Evolutionary conservation across 2,113 vertebrate species (phyloP).

Genomic region (Podarcis raffonei): DNA sequence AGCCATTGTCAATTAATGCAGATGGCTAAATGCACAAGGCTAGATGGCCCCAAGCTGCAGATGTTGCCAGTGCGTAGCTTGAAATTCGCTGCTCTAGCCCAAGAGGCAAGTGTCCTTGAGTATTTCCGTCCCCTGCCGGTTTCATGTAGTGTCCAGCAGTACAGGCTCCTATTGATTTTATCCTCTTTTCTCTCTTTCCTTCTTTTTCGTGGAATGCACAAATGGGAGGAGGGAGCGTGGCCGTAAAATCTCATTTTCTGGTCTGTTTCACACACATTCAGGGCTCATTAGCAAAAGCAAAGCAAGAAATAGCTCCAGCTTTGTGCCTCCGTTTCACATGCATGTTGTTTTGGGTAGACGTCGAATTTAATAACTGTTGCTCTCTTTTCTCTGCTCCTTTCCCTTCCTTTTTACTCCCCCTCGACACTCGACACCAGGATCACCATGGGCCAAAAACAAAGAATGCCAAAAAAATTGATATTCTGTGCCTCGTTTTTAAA

Average conservation of each 20-base stretch:
- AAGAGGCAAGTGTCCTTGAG: background rate
- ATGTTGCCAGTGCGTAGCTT: background rate
- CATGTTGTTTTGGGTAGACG: accelerated
- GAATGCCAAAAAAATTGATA: too few species aligned
- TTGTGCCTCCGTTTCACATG: background rate
- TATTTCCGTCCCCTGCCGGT: accelerated
- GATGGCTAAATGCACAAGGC: background rate
- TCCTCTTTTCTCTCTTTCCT: background rate
- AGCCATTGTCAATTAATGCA: background rate
- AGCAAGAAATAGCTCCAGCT: background rate
- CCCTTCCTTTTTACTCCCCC: too few species aligned
- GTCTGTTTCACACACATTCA: background rate
- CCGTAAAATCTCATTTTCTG: constrained; percentile 51
- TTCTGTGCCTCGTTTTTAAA: too few species aligned
- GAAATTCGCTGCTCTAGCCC: background rate
- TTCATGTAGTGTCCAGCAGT: background rate
- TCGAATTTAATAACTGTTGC: background rate
- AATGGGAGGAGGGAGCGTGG: constrained; percentile 9
- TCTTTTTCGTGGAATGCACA: background rate
- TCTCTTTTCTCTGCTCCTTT: background rate
- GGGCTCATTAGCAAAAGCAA: constrained; percentile 19
- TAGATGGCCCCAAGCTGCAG: background rate
- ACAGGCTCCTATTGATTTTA: background rate
- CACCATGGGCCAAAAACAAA: too few species aligned
- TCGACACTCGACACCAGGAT: background rate